Conservation (phyloP, 2,113 vertebrate species). For the Forbesichthys papilliferus region DNA sequence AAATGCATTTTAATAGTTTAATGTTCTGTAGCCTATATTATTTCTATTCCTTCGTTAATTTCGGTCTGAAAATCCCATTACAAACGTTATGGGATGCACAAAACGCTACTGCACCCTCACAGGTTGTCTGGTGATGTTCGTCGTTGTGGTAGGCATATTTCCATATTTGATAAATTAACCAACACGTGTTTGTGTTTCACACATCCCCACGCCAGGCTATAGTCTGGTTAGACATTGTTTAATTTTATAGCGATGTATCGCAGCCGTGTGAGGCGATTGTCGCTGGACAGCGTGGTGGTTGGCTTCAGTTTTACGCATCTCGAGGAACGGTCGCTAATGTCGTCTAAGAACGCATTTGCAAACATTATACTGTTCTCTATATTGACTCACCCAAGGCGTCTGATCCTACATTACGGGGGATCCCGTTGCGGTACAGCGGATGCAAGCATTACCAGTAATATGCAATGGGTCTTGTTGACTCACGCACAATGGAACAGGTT, state of each 20-base stretch:
- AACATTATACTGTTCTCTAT: neutral
- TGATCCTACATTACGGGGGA: neutral
- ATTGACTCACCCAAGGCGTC: neutral
- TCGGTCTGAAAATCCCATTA: neutral
- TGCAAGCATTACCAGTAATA: neutral
- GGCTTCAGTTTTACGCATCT: neutral
- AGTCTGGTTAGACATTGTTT: neutral
- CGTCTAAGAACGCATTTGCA: neutral
- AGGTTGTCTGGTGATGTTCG: conserved; percentile 48
- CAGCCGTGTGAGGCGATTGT: neutral
- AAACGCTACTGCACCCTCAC: conserved; percentile 49
- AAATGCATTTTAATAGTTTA: neutral
- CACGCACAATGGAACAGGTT: conserved; percentile 55
- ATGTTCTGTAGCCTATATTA: neutral
- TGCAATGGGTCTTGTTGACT: conserved; percentile 43
- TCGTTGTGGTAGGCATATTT: too few species aligned
- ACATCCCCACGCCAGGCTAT: neutral
- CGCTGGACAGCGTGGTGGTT: neutral
- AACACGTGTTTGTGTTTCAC: neutral
- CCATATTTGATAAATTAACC: too few species aligned
- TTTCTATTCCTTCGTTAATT: neutral
- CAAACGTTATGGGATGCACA: conserved; percentile 27
- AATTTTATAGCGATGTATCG: neutral
- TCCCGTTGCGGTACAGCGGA: conserved; percentile 6
- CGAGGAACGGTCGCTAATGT: neutral